phyloP scores from a whole-genome alignment of 2,888 invertebrate genomes.

The Cremastinae sp. region DNA sequence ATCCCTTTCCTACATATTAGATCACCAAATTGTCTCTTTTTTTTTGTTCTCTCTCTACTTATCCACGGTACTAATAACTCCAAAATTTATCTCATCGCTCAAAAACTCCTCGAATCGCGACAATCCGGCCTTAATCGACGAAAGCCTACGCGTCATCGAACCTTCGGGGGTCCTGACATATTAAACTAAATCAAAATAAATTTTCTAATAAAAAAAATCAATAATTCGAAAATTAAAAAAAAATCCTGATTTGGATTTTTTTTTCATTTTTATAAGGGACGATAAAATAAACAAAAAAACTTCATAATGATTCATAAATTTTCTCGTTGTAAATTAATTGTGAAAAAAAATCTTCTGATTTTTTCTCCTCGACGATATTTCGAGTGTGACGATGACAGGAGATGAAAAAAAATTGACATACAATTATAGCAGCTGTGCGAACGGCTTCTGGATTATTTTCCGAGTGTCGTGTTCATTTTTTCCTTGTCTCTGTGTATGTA shows the following conservation, averaged over 20 bases:
- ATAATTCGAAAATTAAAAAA: too few relatives aligned
- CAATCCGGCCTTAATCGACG: conserved; percentile 16
- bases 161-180: conserved; percentile 11
- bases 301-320: too few relatives aligned
- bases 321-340: too few relatives aligned
- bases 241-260: too few relatives aligned
- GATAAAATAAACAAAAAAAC: too few relatives aligned
- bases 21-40: conserved; percentile 66
- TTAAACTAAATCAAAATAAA: too few relatives aligned
- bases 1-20: conserved; percentile 77
- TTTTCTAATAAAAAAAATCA: too few relatives aligned
- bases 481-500: conserved; percentile 13
- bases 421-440: conserved; percentile 58
- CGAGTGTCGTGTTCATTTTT: conserved; percentile 34
- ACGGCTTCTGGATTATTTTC: conserved; percentile 56
- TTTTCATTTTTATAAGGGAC: background rate
- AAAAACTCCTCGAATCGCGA: background rate
- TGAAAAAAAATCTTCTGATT: too few relatives aligned
- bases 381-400: too few relatives aligned
- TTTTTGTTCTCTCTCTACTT: conserved; percentile 56
- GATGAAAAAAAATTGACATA: conserved; percentile 30
- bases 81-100: background rate
- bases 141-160: conserved; percentile 20
- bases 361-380: too few relatives aligned
- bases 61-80: conserved; percentile 6